These are phyloP conservation scores for Megalopta genalis DNA, from an alignment of 1,140 invertebrate genomes.

Conservation along the genomic window DNA sequence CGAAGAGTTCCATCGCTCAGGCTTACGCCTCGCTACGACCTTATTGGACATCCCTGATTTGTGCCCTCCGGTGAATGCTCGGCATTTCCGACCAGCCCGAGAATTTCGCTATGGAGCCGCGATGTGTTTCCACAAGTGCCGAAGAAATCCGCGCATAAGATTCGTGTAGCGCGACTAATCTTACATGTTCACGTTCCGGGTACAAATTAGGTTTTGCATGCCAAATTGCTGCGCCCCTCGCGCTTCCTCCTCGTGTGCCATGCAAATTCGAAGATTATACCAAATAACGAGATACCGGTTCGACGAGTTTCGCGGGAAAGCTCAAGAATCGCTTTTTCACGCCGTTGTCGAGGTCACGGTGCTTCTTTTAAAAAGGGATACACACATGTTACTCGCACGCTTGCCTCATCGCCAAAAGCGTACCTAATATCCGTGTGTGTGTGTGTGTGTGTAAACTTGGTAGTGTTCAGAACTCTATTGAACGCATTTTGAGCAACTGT, in stretches of 20 bases:
- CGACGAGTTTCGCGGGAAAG: conserved; percentile 16
- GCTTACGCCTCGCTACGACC: conserved; percentile 71
- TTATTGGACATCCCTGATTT: conserved; percentile 76
- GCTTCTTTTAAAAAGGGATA: neutral
- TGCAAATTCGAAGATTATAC: conserved; percentile 41
- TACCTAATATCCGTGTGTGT: no score
- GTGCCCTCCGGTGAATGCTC: conserved; percentile 69
- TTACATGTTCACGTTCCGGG: conserved; percentile 30
- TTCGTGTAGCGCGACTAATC: conserved; percentile 38
- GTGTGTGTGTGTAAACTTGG: no score
- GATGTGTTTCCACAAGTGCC: conserved; percentile 13
- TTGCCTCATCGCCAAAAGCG: no score
- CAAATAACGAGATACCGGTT: conserved; percentile 30
- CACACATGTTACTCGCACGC: neutral
- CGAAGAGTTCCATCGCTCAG: conserved; percentile 66
- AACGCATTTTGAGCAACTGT: no score
- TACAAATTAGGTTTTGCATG: conserved; percentile 40
- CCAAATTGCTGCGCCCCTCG: conserved; percentile 17
- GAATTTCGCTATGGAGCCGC: conserved; percentile 45
- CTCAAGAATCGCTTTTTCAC: conserved; percentile 18
- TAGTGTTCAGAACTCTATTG: no score
- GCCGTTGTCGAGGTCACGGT: conserved; percentile 13
- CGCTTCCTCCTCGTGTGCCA: conserved; percentile 6
- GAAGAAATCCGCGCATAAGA: conserved; percentile 43
- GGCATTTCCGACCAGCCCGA: conserved; percentile 67